Percentiles rank a stretch among this genome's conserved stretches.
phyloP scores from a whole-genome alignment of 2,113 vertebrate species.

The Ctenomys sociabilis region DNA sequence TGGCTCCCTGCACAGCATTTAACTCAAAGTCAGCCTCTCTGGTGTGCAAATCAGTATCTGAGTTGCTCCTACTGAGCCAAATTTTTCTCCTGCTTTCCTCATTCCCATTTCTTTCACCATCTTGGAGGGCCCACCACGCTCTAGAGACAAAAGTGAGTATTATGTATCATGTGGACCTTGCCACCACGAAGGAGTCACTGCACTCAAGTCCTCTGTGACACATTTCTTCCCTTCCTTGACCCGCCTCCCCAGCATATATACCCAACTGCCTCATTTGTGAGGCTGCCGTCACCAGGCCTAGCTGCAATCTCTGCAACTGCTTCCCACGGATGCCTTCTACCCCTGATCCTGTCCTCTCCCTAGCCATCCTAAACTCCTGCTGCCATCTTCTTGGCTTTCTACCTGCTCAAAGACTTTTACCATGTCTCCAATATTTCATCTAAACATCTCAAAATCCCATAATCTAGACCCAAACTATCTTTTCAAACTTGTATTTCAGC shows the following conservation, averaged over 20 bases:
- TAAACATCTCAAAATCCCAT: neutral
- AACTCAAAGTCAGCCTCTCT: neutral
- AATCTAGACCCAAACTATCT: neutral
- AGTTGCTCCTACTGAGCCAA: neutral
- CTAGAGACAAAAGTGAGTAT: neutral
- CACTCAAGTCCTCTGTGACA: neutral
- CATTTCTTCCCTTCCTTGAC: neutral
- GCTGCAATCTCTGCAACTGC: neutral
- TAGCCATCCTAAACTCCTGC: neutral
- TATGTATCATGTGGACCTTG: neutral
- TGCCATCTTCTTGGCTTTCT: neutral
- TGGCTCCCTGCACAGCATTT: neutral
- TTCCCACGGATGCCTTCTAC: neutral
- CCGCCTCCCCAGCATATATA: neutral
- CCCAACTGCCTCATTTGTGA: neutral
- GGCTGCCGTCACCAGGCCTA: neutral
- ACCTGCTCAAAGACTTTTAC: neutral
- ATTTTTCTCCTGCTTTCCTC: neutral
- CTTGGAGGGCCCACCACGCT: neutral
- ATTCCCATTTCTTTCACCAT: neutral
- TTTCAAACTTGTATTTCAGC: neutral
- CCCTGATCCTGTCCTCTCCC: neutral
- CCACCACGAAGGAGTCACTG: neutral
- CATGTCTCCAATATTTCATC: neutral
- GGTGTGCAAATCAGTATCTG: neutral